A percentile compares a stretch with the other conserved stretches of the same genome.
Evolutionary conservation across 2,113 vertebrate genomes (phyloP).

Genomic region (Atlantisia rogersi): DNA sequence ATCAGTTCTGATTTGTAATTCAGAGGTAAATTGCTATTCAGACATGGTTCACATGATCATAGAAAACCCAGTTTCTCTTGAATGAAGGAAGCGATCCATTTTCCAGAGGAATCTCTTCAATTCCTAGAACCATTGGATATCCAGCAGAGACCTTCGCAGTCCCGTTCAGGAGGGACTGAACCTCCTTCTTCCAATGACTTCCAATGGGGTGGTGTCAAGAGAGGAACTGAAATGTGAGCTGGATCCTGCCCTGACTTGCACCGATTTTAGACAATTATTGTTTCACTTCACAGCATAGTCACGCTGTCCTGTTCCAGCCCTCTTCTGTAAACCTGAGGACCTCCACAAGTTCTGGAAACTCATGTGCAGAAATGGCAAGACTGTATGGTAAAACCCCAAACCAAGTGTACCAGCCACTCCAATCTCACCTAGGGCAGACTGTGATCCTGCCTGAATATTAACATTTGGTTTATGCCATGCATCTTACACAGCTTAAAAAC

Average conservation of each 20-base stretch:
- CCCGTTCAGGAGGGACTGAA: neutral
- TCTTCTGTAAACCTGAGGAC: neutral
- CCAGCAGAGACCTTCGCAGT: neutral
- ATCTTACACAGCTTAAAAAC: neutral
- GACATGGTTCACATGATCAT: neutral
- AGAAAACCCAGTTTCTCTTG: neutral
- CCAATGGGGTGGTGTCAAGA: neutral
- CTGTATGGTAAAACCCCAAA: neutral
- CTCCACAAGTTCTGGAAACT: neutral
- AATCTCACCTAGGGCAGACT: neutral
- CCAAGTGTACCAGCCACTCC: neutral
- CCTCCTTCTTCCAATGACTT: neutral
- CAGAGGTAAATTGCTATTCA: neutral
- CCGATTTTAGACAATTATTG: neutral
- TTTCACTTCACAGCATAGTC: neutral
- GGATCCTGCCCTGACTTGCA: neutral
- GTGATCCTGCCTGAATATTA: neutral
- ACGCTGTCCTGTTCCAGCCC: neutral
- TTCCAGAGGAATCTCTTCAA: neutral
- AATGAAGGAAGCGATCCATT: neutral
- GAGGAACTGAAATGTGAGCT: neutral
- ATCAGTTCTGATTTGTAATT: neutral
- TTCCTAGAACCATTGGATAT: neutral
- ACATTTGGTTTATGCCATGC: neutral
- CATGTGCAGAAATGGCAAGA: neutral